A percentile compares a stretch with the other conserved stretches of the same genome.
These are phyloP conservation scores for Stenurella melanura DNA, from an alignment of 2,888 invertebrate species.

Conservation along the genomic window DNA sequence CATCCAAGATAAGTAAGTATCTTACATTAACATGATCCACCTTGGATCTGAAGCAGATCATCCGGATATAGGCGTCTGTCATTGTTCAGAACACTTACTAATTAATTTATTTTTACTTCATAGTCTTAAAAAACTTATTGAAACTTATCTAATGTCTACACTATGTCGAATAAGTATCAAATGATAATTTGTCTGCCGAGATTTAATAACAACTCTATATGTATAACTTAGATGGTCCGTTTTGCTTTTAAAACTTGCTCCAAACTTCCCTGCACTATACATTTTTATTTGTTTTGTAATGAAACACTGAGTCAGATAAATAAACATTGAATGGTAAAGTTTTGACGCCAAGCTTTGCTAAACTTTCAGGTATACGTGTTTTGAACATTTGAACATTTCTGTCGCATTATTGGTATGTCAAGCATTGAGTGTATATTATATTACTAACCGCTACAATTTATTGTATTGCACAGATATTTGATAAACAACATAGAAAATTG, in stretches of 20 bases:
- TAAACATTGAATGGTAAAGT: slow-evolving; percentile 17
- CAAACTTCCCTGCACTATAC: neutral
- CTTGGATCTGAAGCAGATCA: too few species aligned
- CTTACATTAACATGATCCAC: too few species aligned
- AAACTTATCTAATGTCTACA: too few species aligned
- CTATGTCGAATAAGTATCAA: neutral
- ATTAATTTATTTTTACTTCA: too few species aligned
- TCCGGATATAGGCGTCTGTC: too few species aligned
- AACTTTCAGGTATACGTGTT: slow-evolving; percentile 29
- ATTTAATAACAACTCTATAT: neutral
- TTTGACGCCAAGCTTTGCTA: slow-evolving; percentile 9
- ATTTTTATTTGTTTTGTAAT: slow-evolving; percentile 8
- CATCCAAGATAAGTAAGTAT: too few species aligned
- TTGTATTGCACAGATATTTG: slow-evolving; percentile 17
- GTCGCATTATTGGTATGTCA: slow-evolving; percentile 28
- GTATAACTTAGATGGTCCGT: neutral
- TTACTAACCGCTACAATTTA: slow-evolving; percentile 25
- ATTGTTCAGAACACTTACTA: too few species aligned
- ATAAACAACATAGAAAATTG: slow-evolving; percentile 25
- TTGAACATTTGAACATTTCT: slow-evolving; percentile 25
- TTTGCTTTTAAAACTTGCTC: slow-evolving; percentile 5
- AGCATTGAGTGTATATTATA: slow-evolving; percentile 26
- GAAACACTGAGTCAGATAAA: slow-evolving; percentile 7
- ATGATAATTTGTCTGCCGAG: neutral
- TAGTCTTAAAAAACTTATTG: too few species aligned